A percentile compares a stretch with the other conserved stretches of the same genome.
Conservation (phyloP, 2,888 invertebrate species). For the Megalurothrips usitatus region DNA sequence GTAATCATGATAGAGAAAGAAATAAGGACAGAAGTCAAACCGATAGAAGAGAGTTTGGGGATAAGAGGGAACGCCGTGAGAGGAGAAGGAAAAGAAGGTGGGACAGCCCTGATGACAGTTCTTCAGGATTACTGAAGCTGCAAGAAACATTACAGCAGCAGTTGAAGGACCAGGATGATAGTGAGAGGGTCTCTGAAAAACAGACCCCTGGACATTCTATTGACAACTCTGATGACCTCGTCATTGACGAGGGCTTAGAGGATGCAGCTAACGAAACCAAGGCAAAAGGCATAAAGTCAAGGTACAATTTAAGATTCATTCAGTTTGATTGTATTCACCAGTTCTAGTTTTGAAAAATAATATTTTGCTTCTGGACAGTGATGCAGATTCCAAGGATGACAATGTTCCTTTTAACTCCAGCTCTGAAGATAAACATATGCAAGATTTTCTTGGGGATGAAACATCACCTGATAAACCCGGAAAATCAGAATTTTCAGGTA, state of each 20-base stretch:
- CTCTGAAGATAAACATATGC: background rate
- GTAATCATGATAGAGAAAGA: conserved; percentile 50
- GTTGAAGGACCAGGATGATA: background rate
- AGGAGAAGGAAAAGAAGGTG: conserved; percentile 45
- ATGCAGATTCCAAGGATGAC: background rate
- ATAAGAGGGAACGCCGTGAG: conserved; percentile 39
- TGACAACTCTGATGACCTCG: conserved; percentile 32
- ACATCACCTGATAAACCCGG: background rate
- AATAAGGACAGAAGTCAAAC: conserved; percentile 46
- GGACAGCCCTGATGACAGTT: conserved; percentile 36
- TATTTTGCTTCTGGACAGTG: background rate
- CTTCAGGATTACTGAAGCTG: background rate
- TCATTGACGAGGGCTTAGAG: conserved; percentile 28
- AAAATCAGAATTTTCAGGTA: background rate
- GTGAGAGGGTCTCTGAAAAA: background rate
- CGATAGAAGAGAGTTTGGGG: conserved; percentile 45
- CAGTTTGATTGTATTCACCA: background rate
- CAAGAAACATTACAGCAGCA: background rate
- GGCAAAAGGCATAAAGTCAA: background rate
- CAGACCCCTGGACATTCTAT: no score
- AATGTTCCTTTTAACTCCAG: background rate
- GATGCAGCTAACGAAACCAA: background rate
- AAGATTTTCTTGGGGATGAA: background rate
- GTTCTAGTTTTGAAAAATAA: background rate
- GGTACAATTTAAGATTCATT: background rate